Conservation (phyloP, 1,140 invertebrate genomes). For the Neuroterus valhalla region DNA sequence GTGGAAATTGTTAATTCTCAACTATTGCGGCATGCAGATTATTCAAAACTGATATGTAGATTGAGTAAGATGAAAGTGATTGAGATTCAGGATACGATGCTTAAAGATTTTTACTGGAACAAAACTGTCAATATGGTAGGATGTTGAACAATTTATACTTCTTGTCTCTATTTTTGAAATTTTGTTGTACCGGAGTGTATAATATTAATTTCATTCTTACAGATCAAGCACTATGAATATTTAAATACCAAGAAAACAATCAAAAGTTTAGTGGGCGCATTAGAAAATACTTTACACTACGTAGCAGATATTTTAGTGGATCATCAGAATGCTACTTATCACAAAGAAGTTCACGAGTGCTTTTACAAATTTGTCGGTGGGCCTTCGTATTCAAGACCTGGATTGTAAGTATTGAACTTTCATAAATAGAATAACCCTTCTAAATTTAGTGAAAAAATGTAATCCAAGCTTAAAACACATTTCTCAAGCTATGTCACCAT, state of each 20-base stretch:
- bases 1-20: slow-evolving; percentile 67
- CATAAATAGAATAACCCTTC: not conserved
- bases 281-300: slow-evolving; percentile 59
- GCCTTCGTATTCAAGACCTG: slow-evolving; percentile 55
- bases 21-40: slow-evolving; percentile 56
- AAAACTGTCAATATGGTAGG: slow-evolving; percentile 65
- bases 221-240: slow-evolving; percentile 61
- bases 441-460: not conserved
- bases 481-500: slow-evolving; percentile 57
- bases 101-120: slow-evolving; percentile 64
- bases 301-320: slow-evolving; percentile 63
- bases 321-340: slow-evolving; percentile 58
- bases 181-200: not conserved
- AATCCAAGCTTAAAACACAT: not conserved
- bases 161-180: not conserved
- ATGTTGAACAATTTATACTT: not conserved
- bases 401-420: slow-evolving; percentile 53
- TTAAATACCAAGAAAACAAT: slow-evolving; percentile 55
- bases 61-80: slow-evolving; percentile 53
- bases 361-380: slow-evolving; percentile 55
- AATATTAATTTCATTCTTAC: slow-evolving; percentile 24
- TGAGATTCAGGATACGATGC: slow-evolving; percentile 55
- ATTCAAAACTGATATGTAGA: slow-evolving; percentile 61
- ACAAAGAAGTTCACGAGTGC: slow-evolving; percentile 50
- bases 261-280: slow-evolving; percentile 47